These are phyloP conservation scores for Cantharis rufa DNA, from an alignment of 2,888 invertebrate genomes.

Conservation along the genomic window DNA sequence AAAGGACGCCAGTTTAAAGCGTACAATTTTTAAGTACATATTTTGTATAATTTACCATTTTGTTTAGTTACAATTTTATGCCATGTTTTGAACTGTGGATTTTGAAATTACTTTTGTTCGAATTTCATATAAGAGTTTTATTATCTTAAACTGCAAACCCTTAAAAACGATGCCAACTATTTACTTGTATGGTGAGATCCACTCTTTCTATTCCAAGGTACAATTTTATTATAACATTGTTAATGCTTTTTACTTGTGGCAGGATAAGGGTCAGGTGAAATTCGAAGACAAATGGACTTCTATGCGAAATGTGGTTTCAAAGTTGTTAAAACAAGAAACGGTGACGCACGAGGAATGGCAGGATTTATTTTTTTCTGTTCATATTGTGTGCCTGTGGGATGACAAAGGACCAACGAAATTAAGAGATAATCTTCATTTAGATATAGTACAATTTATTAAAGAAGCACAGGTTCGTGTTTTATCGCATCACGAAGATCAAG, in stretches of 20 bases:
- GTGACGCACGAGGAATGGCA: conserved; percentile 97
- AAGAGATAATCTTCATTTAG: conserved; percentile 84
- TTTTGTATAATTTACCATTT: not conserved
- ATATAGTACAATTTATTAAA: conserved; percentile 92
- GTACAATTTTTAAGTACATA: not conserved
- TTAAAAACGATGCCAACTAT: not conserved
- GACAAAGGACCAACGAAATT: conserved; percentile 91
- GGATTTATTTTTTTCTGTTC: conserved; percentile 93
- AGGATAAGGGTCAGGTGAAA: conserved; percentile 80
- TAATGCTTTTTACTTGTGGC: not conserved
- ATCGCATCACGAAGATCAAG: conserved; percentile 92
- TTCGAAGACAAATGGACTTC: conserved; percentile 98
- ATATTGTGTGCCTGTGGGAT: conserved; percentile 96
- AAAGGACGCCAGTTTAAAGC: not conserved
- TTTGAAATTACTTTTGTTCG: not conserved
- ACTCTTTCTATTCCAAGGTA: not conserved
- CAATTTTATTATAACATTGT: not conserved
- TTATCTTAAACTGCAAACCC: not conserved
- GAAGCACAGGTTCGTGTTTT: conserved; percentile 89
- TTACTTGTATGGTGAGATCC: not conserved
- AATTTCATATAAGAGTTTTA: not conserved
- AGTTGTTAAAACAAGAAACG: conserved; percentile 90
- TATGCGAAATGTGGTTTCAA: conserved; percentile 92
- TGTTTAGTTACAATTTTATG: not conserved
- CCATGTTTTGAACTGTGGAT: not conserved